These are phyloP conservation scores for Cliona cf. orientalis DNA, from an alignment of 37 sponge, comb jelly and placozoan species.

Conservation along the genomic window DNA sequence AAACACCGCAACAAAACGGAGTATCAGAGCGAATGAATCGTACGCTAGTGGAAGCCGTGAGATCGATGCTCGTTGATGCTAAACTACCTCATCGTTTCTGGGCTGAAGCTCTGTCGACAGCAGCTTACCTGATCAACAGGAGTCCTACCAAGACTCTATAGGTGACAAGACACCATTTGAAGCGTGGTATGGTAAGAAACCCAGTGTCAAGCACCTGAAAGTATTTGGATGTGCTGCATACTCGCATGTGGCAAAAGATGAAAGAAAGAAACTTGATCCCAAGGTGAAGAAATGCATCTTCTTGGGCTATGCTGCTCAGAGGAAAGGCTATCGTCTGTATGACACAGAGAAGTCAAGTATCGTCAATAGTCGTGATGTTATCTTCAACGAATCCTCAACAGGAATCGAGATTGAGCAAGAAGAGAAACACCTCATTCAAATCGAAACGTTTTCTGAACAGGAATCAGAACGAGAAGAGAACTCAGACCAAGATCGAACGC, in stretches of 20 bases:
- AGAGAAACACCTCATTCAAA: conserved; percentile 13
- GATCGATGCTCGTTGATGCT: conserved; percentile 68
- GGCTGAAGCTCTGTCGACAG: conserved; percentile 50
- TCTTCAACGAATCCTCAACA: conserved; percentile 47
- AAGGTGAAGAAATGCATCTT: conserved; percentile 50
- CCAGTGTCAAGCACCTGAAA: conserved; percentile 14
- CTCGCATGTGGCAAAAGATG: conserved; percentile 47
- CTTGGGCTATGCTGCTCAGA: conserved; percentile 34
- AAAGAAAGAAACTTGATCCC: conserved; percentile 54
- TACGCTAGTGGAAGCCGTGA: conserved; percentile 64
- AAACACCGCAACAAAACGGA: conserved; percentile 60
- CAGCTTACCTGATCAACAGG: conserved; percentile 48
- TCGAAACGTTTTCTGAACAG: neutral
- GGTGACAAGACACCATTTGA: conserved; percentile 29
- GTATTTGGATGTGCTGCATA: conserved; percentile 57
- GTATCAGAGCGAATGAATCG: conserved; percentile 58
- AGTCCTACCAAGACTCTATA: conserved; percentile 46
- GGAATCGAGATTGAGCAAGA: conserved; percentile 31
- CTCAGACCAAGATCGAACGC: neutral
- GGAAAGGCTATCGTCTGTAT: conserved; percentile 63
- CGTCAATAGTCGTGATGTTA: conserved; percentile 57
- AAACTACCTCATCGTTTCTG: conserved; percentile 34
- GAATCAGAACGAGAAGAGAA: conserved; percentile 14
- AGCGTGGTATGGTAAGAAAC: conserved; percentile 39
- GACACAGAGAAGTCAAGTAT: conserved; percentile 25